Percentiles rank a stretch among this genome's conserved stretches.
Conservation (phyloP, 92 coral and sea anemone species). For the Hydrozoanthus gracilis region DNA sequence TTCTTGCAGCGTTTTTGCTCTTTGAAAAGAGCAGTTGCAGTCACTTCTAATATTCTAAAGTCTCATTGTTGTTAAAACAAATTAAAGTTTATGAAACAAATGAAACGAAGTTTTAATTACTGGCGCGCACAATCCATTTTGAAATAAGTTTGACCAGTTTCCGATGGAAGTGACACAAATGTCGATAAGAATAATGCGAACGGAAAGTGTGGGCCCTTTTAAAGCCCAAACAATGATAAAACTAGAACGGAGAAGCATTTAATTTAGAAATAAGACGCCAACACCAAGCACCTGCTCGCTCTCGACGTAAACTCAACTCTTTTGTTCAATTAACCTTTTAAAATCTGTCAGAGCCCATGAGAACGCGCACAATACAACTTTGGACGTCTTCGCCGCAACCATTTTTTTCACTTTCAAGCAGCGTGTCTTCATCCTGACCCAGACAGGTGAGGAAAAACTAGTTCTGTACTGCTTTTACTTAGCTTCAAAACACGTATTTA, state of each 20-base stretch:
- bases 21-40: not conserved
- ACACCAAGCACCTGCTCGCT: slow-evolving; percentile 19
- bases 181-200: slow-evolving; percentile 35
- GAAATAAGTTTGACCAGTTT: slow-evolving; percentile 28
- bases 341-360: slow-evolving; percentile 5
- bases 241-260: not conserved
- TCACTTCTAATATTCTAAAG: not conserved
- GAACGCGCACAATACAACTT: not conserved
- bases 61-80: slow-evolving; percentile 1
- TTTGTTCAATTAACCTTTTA: slow-evolving; percentile 26
- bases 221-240: slow-evolving; percentile 40
- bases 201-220: slow-evolving; percentile 47
- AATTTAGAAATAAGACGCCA: slow-evolving; percentile 24
- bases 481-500: not conserved
- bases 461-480: not conserved
- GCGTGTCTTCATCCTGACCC: not conserved
- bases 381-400: not conserved
- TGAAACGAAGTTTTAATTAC: slow-evolving; percentile 40
- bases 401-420: not conserved
- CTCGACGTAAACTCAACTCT: not conserved
- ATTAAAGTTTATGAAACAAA: not conserved
- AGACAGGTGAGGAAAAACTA: slow-evolving; percentile 30
- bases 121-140: slow-evolving; percentile 21
- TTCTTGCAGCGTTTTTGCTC: too few relatives aligned
- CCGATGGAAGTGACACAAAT: slow-evolving; percentile 42